phyloP scores from a whole-genome alignment of 2,888 invertebrate genomes.

The Nematopogon swammerdamellus region DNA sequence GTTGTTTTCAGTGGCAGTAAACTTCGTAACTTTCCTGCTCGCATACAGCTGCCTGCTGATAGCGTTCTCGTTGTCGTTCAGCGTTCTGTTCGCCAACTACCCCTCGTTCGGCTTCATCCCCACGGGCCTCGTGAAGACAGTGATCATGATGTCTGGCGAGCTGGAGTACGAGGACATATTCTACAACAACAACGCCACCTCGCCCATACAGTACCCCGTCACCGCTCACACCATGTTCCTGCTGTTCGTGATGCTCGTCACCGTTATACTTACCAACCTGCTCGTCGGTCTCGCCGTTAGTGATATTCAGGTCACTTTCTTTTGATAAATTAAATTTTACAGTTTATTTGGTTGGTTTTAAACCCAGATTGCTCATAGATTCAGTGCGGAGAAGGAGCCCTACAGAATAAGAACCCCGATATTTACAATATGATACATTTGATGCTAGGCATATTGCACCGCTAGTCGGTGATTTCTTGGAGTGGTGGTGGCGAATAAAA shows the following conservation, averaged over 20 bases:
- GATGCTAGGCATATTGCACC: too few relatives aligned
- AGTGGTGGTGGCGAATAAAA: too few relatives aligned
- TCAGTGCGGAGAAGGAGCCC: too few relatives aligned
- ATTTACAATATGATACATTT: too few relatives aligned
- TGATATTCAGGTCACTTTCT: slow-evolving; percentile 70
- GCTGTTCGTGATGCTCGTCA: slow-evolving; percentile 74
- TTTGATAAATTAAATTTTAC: too few relatives aligned
- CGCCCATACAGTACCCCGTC: slow-evolving; percentile 60
- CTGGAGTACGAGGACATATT: slow-evolving; percentile 83
- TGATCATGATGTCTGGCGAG: slow-evolving; percentile 89
- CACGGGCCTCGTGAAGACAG: slow-evolving; percentile 68
- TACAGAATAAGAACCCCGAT: too few relatives aligned
- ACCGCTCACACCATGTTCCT: slow-evolving; percentile 76
- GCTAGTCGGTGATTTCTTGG: too few relatives aligned
- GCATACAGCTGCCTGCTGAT: slow-evolving; percentile 78
- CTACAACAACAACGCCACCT: slow-evolving; percentile 51
- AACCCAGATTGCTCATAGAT: too few relatives aligned
- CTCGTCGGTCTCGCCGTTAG: slow-evolving; percentile 84
- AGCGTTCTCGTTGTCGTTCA: slow-evolving; percentile 78
- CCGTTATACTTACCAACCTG: slow-evolving; percentile 78
- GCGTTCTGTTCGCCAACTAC: slow-evolving; percentile 77
- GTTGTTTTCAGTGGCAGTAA: slow-evolving; percentile 71
- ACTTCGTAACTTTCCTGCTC: slow-evolving; percentile 76
- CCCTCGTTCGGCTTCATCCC: slow-evolving; percentile 65
- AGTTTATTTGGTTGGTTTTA: too few relatives aligned